phyloP scores from a whole-genome alignment of 1,140 invertebrate genomes.

The Triops longicaudatus region DNA sequence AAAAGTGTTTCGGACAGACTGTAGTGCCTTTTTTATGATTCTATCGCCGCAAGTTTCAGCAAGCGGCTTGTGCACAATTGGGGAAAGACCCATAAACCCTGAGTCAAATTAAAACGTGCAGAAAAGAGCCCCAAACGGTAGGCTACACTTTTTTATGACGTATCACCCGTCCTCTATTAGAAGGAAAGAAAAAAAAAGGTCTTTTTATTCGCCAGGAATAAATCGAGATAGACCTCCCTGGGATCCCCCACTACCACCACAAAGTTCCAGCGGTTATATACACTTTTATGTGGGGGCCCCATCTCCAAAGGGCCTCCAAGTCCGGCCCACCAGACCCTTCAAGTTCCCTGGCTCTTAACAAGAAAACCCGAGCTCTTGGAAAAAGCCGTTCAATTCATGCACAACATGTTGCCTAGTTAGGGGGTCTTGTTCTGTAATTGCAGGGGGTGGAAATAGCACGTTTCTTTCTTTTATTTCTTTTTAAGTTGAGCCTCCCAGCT shows the following conservation, averaged over 20 bases:
- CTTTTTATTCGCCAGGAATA: conserved; percentile 1
- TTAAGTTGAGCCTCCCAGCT: not conserved
- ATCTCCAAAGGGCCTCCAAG: not conserved
- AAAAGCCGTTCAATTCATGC: conserved; percentile 15
- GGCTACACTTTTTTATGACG: not conserved
- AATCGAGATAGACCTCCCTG: not conserved
- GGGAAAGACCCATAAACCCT: not conserved
- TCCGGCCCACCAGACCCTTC: not conserved
- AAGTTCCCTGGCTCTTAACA: not conserved
- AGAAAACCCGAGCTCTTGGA: not conserved
- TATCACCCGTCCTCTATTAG: not conserved
- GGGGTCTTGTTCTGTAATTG: not conserved
- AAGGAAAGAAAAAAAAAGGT: not conserved
- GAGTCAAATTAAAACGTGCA: not conserved
- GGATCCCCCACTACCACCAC: not conserved
- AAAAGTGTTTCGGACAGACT: not conserved
- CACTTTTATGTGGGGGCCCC: not conserved
- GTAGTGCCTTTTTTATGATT: not conserved
- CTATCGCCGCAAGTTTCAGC: not conserved
- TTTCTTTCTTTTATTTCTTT: not conserved
- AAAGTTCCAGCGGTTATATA: not conserved
- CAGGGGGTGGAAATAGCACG: conserved; percentile 5
- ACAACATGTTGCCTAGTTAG: conserved; percentile 11
- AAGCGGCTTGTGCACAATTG: conserved; percentile 14
- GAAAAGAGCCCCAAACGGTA: not conserved